Evolutionary conservation across 2,888 invertebrate species (phyloP), one percentile per base, ranked within the genome.

Genomic region (Mechanitis mazaeus): DNA sequence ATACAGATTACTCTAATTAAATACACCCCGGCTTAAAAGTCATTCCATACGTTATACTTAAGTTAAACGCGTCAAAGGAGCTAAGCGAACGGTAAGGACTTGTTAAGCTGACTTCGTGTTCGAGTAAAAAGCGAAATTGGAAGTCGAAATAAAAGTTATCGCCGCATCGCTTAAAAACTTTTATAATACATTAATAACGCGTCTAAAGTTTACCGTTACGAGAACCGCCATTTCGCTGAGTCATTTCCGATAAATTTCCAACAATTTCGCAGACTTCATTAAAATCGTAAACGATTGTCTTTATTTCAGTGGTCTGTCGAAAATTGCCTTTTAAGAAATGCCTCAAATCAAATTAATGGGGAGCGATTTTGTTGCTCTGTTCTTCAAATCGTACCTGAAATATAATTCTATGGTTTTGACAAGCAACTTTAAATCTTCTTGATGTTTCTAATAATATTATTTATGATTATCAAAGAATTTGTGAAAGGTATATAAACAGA

Each of bases 231-330:
- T 72, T 68, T 66, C 67, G 68, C 72, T 2, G 68, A 68, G 69
- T 71, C 73, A 69, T 75, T 78, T 73, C 71, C 78, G 72, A 83
- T 80, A 79, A 79, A 80, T 55, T 78, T 75, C 68, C 71, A 71
- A 69, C 77, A 75, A 78, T 79, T 77, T 70, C 70, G 64, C 66
- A 65, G 74, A 75, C 74, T 79, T 79, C 80, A 78, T 81, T 83
- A 79, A 78, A 76, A 74, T 69, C 71, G 71, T 74, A 75, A 80
- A 76, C 72, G 76, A 71, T 73, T 74, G 73, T 67, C 69, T 78
- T 79, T 77, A 80, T 81, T 78, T 76, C 73, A 70, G 72, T 72
- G 73, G 70, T 58, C 65, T 66, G 69, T 54, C 59, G 59, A 55
- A 67, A 75, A 79, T 76, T 72, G 73, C 66, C 70, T 71, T 66